Evolutionary conservation across 2,113 vertebrate species (phyloP).

Genomic region (Sphaerodactylus townsendi): DNA sequence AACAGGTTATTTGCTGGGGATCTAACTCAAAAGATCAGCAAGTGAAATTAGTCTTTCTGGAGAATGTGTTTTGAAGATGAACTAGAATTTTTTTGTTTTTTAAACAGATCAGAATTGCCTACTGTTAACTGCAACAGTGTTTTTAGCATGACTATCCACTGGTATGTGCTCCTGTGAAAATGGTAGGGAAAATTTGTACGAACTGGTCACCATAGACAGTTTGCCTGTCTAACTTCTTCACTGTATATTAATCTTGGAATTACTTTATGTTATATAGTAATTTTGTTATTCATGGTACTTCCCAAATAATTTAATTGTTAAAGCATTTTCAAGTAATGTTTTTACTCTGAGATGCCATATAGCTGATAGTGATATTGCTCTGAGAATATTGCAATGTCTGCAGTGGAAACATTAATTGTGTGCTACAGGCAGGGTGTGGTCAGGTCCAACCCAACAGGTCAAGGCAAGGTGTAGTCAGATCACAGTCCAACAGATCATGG

Average conservation of each 20-base stretch:
- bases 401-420: neutral
- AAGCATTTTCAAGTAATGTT: neutral
- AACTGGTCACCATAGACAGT: neutral
- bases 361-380: neutral
- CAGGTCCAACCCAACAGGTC: too few relatives aligned
- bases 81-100: conserved; percentile 40
- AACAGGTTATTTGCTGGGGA: conserved; percentile 40
- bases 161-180: neutral
- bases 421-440: neutral
- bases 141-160: neutral
- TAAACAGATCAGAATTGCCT: conserved; percentile 32
- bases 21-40: conserved; percentile 36
- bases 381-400: neutral
- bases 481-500: too few relatives aligned
- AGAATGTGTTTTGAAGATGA: conserved; percentile 35
- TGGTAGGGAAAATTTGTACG: neutral
- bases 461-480: too few relatives aligned
- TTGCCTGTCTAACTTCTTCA: neutral
- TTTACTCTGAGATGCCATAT: too few relatives aligned
- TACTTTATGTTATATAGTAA: neutral
- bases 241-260: neutral
- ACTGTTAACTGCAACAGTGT: neutral
- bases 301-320: neutral
- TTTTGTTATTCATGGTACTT: neutral
- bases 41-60: conserved; percentile 26